Evolutionary conservation across 2,888 invertebrate genomes (phyloP).

Genomic region (Podotricha telesiphe): DNA sequence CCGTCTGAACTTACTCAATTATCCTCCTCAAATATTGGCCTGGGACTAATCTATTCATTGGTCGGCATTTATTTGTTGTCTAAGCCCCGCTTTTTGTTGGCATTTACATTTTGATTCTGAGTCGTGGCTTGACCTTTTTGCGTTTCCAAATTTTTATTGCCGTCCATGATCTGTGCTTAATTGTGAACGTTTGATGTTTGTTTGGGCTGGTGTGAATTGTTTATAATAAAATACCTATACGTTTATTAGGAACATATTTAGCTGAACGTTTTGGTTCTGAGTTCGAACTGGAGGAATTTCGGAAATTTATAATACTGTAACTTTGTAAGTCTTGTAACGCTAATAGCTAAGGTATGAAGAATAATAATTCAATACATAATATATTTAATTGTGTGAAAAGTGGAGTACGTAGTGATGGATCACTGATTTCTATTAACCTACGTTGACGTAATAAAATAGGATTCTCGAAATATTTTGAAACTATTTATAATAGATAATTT

Average conservation of each 20-base stretch:
- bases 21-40: conserved; percentile 58
- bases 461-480: too few species aligned
- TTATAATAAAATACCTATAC: neutral
- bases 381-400: too few species aligned
- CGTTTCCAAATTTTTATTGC: conserved; percentile 36
- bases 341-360: too few species aligned
- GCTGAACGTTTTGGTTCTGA: too few species aligned
- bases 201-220: neutral
- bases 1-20: conserved; percentile 58
- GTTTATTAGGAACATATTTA: neutral
- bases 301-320: too few species aligned
- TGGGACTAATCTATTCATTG: conserved; percentile 60
- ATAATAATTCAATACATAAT: too few species aligned
- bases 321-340: too few species aligned
- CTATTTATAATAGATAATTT: neutral
- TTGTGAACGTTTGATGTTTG: conserved; percentile 7
- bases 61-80: conserved; percentile 53
- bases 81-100: conserved; percentile 49
- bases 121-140: conserved; percentile 38
- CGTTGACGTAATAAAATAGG: too few species aligned
- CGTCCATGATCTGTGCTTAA: conserved; percentile 26
- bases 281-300: too few species aligned
- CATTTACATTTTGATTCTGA: conserved; percentile 53
- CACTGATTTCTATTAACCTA: too few species aligned
- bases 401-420: too few species aligned